Base-by-base conservation (phyloP, 2,888 invertebrate genomes). In the Nysson spinosus region DNA sequence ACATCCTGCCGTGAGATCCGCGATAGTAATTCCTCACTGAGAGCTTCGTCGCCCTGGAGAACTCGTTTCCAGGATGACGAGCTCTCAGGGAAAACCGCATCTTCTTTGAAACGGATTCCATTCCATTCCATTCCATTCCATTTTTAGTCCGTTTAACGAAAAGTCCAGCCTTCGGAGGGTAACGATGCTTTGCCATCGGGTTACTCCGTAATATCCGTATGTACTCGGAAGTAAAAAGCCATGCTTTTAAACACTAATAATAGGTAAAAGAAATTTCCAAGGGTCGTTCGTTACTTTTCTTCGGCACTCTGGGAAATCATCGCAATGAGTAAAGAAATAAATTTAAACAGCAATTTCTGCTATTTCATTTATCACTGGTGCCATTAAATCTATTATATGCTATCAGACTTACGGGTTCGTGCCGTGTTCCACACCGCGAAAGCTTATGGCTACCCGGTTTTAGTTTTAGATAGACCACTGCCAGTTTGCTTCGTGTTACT, bases 1-100 rank as follows among this genome's bases (percentile, higher is more conserved):
- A 74, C 74, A 75, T 74, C 74, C 74, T 73, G 74, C 67, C 67
- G 58, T 65, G 65, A 60, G 49, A 58, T 49, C 49, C 42, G 46
- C 55, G 46, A 65, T 65, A 57, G 66, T 69, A 67, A 71, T 74
- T 71, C 54, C 57, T 47, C 61, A 55, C 57, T 49, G 50, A 46
- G 61, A 44, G 54, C 30, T 40, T 44, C 44, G 61, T 46, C 51
- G 40, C 60, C 49, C 50, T 47, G 70, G 70, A 70, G 70, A 73
- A 70, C 56, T 64, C 58, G 61, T 58, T 69, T 46, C 34, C 42
- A 55, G 47, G 39, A 58, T 54, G 47, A 56, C 39, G 40, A 14
- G 19, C 11, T 30, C 24, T 12, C 16, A 34, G 22, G 26, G 52
- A 37, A 66, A 66, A 62, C 70, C 55, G 57, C 63, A 24, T 42